Evolutionary conservation across 1,140 invertebrate genomes (phyloP), one percentile per base, ranked within the genome.

Genomic region (Drosophila ambigua): DNA sequence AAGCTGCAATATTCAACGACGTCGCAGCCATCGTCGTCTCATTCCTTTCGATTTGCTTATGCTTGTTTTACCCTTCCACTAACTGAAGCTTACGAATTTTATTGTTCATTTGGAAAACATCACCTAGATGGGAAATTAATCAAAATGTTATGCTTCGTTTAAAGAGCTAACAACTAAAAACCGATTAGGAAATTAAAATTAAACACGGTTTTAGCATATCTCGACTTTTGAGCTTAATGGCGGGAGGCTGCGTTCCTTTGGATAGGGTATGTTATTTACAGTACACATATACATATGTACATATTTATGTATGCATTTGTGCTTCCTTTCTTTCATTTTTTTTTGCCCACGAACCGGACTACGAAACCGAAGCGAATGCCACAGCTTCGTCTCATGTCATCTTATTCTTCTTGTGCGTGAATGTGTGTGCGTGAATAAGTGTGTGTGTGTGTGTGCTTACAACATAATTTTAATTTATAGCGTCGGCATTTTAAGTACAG

Each of bases 401-500:
- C 28, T 50, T 39, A 52, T 45, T 45, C 24, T 50, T 8, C 24
- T 24, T 53, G 41, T 28, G 28, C 51, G 51, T 13, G 64, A 39
- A 39, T 62, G 23, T 62, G 50, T 45, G 46, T 58, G 28, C 55
- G 57, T 58, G 31, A 20, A 20, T 80, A 16, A 16, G 59, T 46
- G 72, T 39, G 49, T 44, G 69, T 49, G 62, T 59, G 41, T 76
- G 58, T 66, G 66, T 79, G 80, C 79, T 85, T 80, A 84, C 81
- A 84, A 81, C 81, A 84, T 84, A 80, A 87, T 87, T 87, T 87
- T 87, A 84, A 84, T 81, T 81, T 84, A 84, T 84, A 80, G 81
- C 80, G 51, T 76, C 77, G 57, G 49, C 44, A 60, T 49, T 62
- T 58, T 74, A 81, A 85, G 81, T 85, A 85, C 81, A 85, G 81